These are phyloP conservation scores for Graptemys geographica DNA, from an alignment of 2,797 vertebrate species.

Conservation along the genomic window DNA sequence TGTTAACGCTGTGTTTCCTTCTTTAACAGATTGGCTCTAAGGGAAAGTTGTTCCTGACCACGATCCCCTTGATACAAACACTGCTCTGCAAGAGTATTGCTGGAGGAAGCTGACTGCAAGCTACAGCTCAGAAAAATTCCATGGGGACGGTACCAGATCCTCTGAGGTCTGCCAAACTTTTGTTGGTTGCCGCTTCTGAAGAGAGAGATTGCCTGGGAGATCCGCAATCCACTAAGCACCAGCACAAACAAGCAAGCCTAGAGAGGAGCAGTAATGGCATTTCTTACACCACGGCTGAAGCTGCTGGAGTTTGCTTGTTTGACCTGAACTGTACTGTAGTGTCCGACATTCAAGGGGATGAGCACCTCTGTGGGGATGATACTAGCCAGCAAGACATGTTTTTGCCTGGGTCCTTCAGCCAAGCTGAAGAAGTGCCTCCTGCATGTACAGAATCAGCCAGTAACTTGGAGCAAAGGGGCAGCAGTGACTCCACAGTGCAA, in stretches of 20 bases:
- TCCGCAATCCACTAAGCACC: conserved; percentile 80
- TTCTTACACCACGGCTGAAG: not conserved
- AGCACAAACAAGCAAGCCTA: conserved; percentile 66
- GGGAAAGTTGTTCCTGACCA: not conserved
- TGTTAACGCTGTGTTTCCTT: conserved; percentile 71
- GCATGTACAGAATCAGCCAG: not conserved
- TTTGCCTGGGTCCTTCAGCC: conserved; percentile 66
- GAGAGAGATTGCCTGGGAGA: conserved; percentile 81
- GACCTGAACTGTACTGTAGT: conserved; percentile 55
- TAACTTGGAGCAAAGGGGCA: not conserved
- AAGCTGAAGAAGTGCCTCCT: conserved; percentile 43
- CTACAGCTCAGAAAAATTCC: conserved; percentile 35
- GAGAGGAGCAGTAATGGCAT: conserved; percentile 82
- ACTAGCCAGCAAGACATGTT: conserved; percentile 64
- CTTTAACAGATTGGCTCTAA: conserved; percentile 63
- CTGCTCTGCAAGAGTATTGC: fast-evolving
- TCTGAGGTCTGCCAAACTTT: conserved; percentile 88
- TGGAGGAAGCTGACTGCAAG: not conserved
- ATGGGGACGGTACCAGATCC: conserved; percentile 94
- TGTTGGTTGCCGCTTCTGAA: conserved; percentile 83
- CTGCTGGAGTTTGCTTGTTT: conserved; percentile 65
- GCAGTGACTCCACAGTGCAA: not conserved
- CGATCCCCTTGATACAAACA: not conserved
- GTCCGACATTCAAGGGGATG: not conserved
- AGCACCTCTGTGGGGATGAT: conserved; percentile 41